phyloP scores from a whole-genome alignment of 2,797 vertebrate species.

The Liasis olivaceus region DNA sequence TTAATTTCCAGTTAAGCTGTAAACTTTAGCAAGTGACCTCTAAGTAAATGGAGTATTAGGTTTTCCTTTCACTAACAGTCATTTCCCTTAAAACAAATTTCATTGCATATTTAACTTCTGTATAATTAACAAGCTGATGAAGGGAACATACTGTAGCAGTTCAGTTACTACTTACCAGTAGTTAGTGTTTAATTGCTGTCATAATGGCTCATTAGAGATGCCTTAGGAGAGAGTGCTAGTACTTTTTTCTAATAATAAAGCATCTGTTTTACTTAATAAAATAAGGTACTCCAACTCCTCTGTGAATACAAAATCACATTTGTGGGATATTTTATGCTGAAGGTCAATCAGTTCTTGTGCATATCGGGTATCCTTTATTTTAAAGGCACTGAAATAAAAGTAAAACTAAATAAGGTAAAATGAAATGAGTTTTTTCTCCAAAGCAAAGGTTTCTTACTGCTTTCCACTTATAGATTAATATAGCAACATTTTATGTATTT shows the following conservation, averaged over 20 bases:
- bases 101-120: conserved; percentile 66
- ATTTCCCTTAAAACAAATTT: conserved; percentile 68
- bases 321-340: conserved; percentile 36
- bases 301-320: conserved; percentile 50
- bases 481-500: not conserved
- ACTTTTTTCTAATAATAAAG: conserved; percentile 60
- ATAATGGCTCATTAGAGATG: conserved; percentile 73
- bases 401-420: not conserved
- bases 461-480: not conserved
- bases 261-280: conserved; percentile 68
- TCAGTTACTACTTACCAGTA: conserved; percentile 64
- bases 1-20: conserved; percentile 24
- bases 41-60: conserved; percentile 30
- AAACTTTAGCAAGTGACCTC: conserved; percentile 25
- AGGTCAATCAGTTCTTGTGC: not conserved
- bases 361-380: not conserved
- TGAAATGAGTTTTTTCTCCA: not conserved
- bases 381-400: not conserved
- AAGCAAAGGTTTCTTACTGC: not conserved
- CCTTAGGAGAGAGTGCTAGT: conserved; percentile 60
- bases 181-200: conserved; percentile 72
- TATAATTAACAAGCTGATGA: conserved; percentile 70
- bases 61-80: conserved; percentile 53
- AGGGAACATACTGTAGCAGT: conserved; percentile 47
- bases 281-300: conserved; percentile 55